phyloP scores from a whole-genome alignment of 2,888 invertebrate species.

The Gymnocheta viridis region DNA sequence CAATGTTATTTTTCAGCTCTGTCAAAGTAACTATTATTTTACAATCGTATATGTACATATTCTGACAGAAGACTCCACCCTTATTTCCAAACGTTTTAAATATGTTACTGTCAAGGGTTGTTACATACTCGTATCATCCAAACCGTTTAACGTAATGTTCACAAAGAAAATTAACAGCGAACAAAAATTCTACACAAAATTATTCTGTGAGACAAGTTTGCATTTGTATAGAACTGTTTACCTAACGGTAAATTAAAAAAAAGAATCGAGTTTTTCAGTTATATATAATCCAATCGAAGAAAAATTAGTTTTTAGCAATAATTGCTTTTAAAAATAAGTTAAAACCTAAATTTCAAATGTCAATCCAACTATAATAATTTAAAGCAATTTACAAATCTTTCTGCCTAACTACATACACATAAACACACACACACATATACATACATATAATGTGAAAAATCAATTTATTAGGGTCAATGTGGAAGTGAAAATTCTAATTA shows the following conservation, averaged over 20 bases:
- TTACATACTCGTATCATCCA: slow-evolving; percentile 8
- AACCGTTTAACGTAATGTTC: slow-evolving; percentile 34
- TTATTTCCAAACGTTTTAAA: slow-evolving; percentile 17
- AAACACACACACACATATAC: background rate
- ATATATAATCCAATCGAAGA: background rate
- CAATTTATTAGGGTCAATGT: slow-evolving; percentile 28
- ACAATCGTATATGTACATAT: background rate
- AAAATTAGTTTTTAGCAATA: background rate
- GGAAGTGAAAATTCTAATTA: slow-evolving; percentile 15
- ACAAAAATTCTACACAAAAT: slow-evolving; percentile 12
- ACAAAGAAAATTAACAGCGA: slow-evolving; percentile 24
- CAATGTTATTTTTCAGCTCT: background rate
- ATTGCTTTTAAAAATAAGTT: background rate
- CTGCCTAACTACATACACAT: background rate
- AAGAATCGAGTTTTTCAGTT: background rate
- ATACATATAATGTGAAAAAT: slow-evolving; percentile 28
- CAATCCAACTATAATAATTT: background rate
- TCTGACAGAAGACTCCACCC: slow-evolving; percentile 50
- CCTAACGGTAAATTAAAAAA: slow-evolving; percentile 7
- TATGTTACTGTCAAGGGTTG: slow-evolving; percentile 47
- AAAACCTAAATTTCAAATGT: background rate
- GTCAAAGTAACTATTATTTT: slow-evolving; percentile 3
- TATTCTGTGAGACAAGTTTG: background rate
- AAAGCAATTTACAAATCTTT: background rate
- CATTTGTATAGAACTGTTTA: slow-evolving; percentile 31